These are phyloP conservation scores for Ericerus pela DNA, from an alignment of 1,140 invertebrate genomes.

Conservation along the genomic window DNA sequence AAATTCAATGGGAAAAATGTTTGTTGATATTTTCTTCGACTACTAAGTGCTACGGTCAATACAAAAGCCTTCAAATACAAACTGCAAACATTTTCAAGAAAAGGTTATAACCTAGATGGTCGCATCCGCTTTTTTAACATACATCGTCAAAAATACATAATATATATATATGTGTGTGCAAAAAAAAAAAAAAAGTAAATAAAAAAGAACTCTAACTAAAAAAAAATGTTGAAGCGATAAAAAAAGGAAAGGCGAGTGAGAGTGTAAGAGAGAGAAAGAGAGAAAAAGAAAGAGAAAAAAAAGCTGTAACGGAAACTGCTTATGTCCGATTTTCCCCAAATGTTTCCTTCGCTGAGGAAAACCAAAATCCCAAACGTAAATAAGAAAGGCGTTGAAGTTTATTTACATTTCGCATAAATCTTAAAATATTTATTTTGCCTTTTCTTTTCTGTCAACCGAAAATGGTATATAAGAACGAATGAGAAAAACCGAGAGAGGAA, in stretches of 20 bases:
- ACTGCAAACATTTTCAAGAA: conserved; percentile 3
- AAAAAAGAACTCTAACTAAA: too few relatives aligned
- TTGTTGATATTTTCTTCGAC: conserved; percentile 6
- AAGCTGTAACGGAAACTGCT: not conserved
- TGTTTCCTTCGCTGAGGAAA: not conserved
- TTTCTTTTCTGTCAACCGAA: not conserved
- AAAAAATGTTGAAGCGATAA: too few relatives aligned
- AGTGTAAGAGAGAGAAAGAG: too few relatives aligned
- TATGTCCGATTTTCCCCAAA: not conserved
- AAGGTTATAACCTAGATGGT: not conserved
- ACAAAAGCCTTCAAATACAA: conserved; percentile 8
- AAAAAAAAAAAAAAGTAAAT: too few relatives aligned
- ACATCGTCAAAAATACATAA: not conserved
- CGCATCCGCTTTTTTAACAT: not conserved
- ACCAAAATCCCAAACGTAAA: conserved; percentile 3
- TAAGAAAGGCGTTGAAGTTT: conserved; percentile 9
- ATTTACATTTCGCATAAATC: conserved; percentile 11
- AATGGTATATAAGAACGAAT: too few relatives aligned
- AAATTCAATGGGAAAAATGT: not conserved
- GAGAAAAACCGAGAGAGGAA: too few relatives aligned
- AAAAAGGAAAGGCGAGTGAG: too few relatives aligned
- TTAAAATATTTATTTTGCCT: conserved; percentile 12
- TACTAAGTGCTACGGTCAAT: conserved; percentile 8
- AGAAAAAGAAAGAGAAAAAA: too few relatives aligned
- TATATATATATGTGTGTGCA: too few relatives aligned